Evolutionary conservation across 2,113 vertebrate genomes (phyloP), one percentile per base, ranked within the genome.

Genomic region (Piaya cayana): DNA sequence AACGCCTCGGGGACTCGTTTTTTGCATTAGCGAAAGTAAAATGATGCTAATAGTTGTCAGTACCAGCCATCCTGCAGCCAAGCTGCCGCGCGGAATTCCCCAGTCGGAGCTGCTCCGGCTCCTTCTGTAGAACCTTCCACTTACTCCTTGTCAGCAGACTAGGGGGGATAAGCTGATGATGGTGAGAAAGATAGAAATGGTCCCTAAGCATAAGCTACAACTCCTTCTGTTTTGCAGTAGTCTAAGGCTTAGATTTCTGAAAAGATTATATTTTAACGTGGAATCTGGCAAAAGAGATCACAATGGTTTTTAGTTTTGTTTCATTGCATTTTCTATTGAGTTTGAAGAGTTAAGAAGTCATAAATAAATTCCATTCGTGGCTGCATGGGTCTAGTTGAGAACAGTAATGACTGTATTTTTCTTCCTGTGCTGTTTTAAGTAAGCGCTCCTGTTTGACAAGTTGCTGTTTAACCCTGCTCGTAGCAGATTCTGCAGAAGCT

Each of bases 71-170:
- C 47, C 39, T 7, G 26, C n/a, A 62, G 43, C 27, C 55, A 68
- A 65, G 52, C 52, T 82, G 68, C 86, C 68, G 42, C 12, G 63
- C 78, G 34, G 63, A 86, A 89, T 85, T 93, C 75, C 77, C 70
- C 8, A 9, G 42, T 23, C 50, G 59, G 29, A n/a, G 21, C 67
- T 75, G 36, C 67, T 92, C 36, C 27, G 25, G 34, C 43, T 90
- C 18, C 37, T 43, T 1, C 0, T 7, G 3, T 34, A 43, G 17
- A 27, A 5, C 26, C 25, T 12, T 67, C 27, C 20, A 12, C 69
- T 63, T 56, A 55, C 21, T 83, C 53, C 58, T 45, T 83, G 53
- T 36, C 72, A 71, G 18, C 1, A 1, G 25, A 11, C 70, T 13
- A 20, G 8, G 3, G 21, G 30, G 67, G 78, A 77, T 85, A 91